Evolutionary conservation across 1,140 invertebrate species (phyloP), one percentile per base, ranked within the genome.

Genomic region (Eupristina koningsbergeri): DNA sequence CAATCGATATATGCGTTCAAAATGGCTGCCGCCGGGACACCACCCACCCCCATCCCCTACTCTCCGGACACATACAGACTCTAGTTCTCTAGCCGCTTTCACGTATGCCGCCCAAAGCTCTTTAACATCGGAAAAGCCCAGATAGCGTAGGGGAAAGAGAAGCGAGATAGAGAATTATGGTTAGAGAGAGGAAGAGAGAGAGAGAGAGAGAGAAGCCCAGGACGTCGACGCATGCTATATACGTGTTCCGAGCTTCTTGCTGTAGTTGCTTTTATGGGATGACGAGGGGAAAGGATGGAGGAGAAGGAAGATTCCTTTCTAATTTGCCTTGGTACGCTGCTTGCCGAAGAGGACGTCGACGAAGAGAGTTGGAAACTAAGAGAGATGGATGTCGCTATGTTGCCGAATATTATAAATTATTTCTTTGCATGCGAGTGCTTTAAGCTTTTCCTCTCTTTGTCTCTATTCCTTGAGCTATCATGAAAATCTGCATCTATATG

Each of bases 1-100:
- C 92, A 93, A 92, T 93, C 91, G 92, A 93, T 93, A 93, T 93
- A 93, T 93, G 91, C 92, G 91, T 92, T 93, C 92, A 93, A 93
- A 93, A 93, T 93, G 92, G 92, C 92, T 90, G 92, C 92, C 91
- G 90, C 91, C 91, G 90, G 89, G 89, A 91, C 91, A 89, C 91
- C 90, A 92, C 89, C 90, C 90, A 90, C 91, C 90, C n/a, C 89
- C 73, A 45, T 75, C 89, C 84, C 89, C 85, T 80, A 88, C 88
- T 88, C 89, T 89, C 91, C 90, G 78, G 73, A 76, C 78, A 80
- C 71, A 84, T 61, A 83, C 61, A 53, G 53, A n/a, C 36, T 77
- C 53, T 61, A 29, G 53, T 73, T 71, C 69, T 80, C 84, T 63
- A 88, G 87, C 88, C 89, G 88, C 90, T 91, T 90, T 91, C 91